Evolutionary conservation across 2,888 invertebrate genomes (phyloP).

Genomic region (Hofmannophila pseudospretella): DNA sequence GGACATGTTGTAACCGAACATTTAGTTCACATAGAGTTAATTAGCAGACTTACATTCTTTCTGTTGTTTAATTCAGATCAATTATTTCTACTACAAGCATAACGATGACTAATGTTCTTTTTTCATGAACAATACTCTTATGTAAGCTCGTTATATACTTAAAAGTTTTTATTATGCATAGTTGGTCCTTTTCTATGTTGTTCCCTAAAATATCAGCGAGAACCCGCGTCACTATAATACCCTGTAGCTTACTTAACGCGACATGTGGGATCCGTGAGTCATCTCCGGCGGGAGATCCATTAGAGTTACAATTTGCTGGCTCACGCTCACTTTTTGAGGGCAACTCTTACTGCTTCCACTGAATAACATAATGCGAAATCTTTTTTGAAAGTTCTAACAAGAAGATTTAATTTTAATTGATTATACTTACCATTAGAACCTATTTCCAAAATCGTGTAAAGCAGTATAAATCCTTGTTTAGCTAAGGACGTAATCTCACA

Average conservation of each 20-base stretch:
- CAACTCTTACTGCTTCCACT: conserved; percentile 27
- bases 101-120: conserved; percentile 2
- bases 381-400: conserved; percentile 6
- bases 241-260: conserved; percentile 44
- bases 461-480: background rate
- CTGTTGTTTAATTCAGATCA: conserved; percentile 45
- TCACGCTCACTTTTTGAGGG: conserved; percentile 62
- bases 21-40: conserved; percentile 27
- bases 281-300: conserved; percentile 60
- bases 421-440: background rate
- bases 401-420: conserved; percentile 15
- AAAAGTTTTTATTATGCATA: conserved; percentile 2
- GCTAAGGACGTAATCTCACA: background rate
- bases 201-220: conserved; percentile 35
- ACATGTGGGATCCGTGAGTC: conserved; percentile 59
- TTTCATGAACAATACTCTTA: background rate
- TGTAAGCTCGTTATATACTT: background rate
- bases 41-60: conserved; percentile 34
- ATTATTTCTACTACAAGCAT: conserved; percentile 31
- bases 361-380: conserved; percentile 24
- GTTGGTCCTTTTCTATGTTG: conserved; percentile 7
- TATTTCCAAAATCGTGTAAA: background rate
- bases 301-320: conserved; percentile 58
- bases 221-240: conserved; percentile 41
- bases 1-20: conserved; percentile 18